phyloP scores from a whole-genome alignment of 2,797 vertebrate genomes.

The Alcedo atthis region DNA sequence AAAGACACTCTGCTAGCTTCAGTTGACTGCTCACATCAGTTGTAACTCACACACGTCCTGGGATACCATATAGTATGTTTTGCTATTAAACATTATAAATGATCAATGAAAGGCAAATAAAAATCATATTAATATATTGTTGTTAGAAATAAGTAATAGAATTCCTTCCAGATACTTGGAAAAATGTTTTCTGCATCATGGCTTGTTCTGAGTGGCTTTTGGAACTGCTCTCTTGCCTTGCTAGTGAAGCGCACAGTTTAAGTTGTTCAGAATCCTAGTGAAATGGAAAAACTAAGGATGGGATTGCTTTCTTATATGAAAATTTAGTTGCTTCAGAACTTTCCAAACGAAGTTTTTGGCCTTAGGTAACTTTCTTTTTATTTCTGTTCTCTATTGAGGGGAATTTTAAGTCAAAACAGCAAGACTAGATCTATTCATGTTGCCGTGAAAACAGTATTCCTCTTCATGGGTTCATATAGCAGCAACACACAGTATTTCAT shows the following conservation, averaged over 20 bases:
- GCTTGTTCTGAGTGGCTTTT: not conserved
- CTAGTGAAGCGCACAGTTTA: not conserved
- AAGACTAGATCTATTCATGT: not conserved
- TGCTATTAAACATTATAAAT: not conserved
- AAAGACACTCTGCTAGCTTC: not conserved
- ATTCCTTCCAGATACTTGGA: not conserved
- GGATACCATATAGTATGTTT: not conserved
- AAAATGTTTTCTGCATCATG: not conserved
- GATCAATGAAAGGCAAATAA: not conserved
- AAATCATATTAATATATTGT: not conserved
- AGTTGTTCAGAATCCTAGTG: not conserved
- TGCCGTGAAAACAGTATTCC: not conserved
- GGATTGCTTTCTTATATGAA: not conserved
- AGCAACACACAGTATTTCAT: not conserved
- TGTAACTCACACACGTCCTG: not conserved
- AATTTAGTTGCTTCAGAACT: not conserved
- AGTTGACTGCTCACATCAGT: conserved; percentile 28
- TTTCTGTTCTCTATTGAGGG: not conserved
- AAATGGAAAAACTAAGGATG: not conserved
- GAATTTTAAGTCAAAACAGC: not conserved
- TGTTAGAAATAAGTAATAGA: not conserved
- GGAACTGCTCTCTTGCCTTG: not conserved
- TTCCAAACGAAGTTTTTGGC: not conserved
- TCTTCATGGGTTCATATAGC: not conserved
- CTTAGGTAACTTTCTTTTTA: not conserved